Base-by-base conservation (phyloP, 2,888 invertebrate genomes). In the Eubasilissa splendida region DNA sequence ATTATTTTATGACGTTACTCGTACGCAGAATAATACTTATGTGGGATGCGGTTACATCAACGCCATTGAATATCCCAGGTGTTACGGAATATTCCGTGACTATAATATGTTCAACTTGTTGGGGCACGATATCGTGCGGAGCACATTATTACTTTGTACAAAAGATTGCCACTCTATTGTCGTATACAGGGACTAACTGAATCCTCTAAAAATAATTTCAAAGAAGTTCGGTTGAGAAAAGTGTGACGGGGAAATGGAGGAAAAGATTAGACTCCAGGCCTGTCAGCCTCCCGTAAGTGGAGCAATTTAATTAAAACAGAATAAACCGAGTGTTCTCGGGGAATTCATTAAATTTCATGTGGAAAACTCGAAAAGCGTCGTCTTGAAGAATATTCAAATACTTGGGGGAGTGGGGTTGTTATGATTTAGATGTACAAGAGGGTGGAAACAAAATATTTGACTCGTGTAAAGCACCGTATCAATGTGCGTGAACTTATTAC, bases 241-340 rank as follows among this genome's bases (percentile, higher is more conserved):
- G 42, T 59, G 53, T 78, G 54, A 14, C 65, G 77, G 77, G 73
- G 22, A 71, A 22, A 54, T 76, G 33, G 56, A 76, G 33, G 80
- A 77, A 80, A 76, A 80, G 59, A 80, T 73, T 71, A 73, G 60
- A 60, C 66, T 63, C 77, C 50, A 79, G 76, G 80, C 65, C 73
- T 73, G 59, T 54, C 59, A 77, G 78, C 65, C 54, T 56, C 75
- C 59, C 63, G 66, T 80, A 82, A 83, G 78, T 83, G 80, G 78
- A 66, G 79, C 81, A 82, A 83, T 83, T 83, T 83, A 83, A 83
- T 83, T 83, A 83, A 82, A 83, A 75, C 81, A 68, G 82, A 83
- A 82, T 79, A 82, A 82, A 77, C 81, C 77, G 71, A 83, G 81
- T 75, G 73, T 75, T 83, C 77, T 77, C 65, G 74, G 31, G 58